Conservation (phyloP, 64 coral and sea anemone genomes). For the Stichodactyla helianthus region DNA sequence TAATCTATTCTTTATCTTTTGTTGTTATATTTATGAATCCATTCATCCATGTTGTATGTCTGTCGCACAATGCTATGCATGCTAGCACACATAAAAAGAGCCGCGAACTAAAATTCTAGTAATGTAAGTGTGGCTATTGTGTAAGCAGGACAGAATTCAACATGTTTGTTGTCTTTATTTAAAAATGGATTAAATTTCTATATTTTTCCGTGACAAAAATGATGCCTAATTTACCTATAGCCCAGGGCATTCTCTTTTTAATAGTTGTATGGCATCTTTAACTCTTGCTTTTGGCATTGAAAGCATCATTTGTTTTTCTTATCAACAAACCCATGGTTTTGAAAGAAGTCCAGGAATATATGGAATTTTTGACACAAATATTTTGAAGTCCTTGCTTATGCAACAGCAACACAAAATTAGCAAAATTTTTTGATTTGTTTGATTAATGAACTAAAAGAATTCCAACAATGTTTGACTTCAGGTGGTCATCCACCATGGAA, state of each 20-base stretch:
- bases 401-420: conserved; percentile 31
- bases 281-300: neutral
- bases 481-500: conserved; percentile 51
- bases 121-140: conserved; percentile 35
- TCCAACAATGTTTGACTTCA: conserved; percentile 52
- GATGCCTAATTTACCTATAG: neutral
- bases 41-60: conserved; percentile 24
- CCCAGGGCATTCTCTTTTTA: neutral
- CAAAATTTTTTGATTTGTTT: conserved; percentile 25
- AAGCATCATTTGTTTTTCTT: neutral
- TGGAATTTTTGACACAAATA: conserved; percentile 18
- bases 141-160: conserved; percentile 82
- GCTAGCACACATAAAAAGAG: conserved; percentile 12
- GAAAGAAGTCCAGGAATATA: conserved; percentile 61
- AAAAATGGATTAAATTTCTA: neutral
- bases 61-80: conserved; percentile 12
- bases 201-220: neutral
- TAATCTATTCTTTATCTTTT: neutral
- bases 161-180: conserved; percentile 16
- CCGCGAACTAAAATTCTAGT: neutral
- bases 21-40: neutral
- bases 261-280: neutral
- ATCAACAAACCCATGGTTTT: neutral
- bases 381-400: conserved; percentile 53
- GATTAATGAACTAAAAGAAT: conserved; percentile 42